A percentile compares a stretch with the other conserved stretches of the same genome.
Conservation (phyloP, 1,140 invertebrate species). For the Calliphora vicina region DNA sequence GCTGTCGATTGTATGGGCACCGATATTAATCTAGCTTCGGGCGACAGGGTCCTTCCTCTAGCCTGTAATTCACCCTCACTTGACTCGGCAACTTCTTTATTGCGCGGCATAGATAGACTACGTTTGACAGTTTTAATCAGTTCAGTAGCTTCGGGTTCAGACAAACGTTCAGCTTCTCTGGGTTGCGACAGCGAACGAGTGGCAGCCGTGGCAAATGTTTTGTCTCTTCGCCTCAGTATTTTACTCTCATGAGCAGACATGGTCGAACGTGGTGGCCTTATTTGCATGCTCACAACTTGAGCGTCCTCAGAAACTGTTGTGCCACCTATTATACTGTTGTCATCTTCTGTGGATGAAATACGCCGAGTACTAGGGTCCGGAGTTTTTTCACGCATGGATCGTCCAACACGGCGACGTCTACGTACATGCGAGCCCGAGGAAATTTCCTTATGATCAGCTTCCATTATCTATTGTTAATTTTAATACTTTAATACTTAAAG, state of each 20-base stretch:
- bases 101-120: conserved; percentile 58
- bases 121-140: conserved; percentile 50
- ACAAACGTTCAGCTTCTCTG: conserved; percentile 55
- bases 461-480: conserved; percentile 14
- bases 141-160: conserved; percentile 51
- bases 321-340: conserved; percentile 32
- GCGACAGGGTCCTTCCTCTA: not conserved
- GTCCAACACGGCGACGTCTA: conserved; percentile 50
- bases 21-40: conserved; percentile 15
- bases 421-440: conserved; percentile 18
- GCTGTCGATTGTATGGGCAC: not conserved
- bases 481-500: not conserved
- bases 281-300: conserved; percentile 56
- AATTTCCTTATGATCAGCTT: not conserved
- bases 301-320: conserved; percentile 38
- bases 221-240: conserved; percentile 57
- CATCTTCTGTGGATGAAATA: conserved; percentile 38
- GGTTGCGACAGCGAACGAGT: conserved; percentile 65
- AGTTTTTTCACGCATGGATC: conserved; percentile 67
- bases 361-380: conserved; percentile 62
- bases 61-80: conserved; percentile 47
- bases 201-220: conserved; percentile 48
- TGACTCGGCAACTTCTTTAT: conserved; percentile 45
- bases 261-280: conserved; percentile 47
- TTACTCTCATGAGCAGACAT: conserved; percentile 61